Evolutionary conservation across 2,113 vertebrate species (phyloP), one percentile per base, ranked within the genome.

Genomic region (Laticauda colubrina): DNA sequence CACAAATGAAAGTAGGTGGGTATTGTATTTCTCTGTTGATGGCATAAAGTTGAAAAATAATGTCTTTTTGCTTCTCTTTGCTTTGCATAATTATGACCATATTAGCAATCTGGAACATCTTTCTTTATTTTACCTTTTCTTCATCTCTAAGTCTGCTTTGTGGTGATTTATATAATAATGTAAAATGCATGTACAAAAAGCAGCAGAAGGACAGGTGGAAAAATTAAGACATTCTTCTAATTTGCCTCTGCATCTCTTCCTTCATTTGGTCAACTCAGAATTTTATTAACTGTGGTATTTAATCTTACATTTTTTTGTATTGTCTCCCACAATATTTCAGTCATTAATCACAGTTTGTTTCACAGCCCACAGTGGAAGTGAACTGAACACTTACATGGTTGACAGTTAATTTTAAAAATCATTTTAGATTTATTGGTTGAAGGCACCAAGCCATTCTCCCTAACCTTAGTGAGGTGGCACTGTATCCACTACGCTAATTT

Each of bases 351-450:
- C 55, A 87, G 81, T 86, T 93, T 54, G 45, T 90, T 89, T 87
- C 56, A 86, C 55, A 90, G 88, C 75, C 92, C 53, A 56, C 34
- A 26, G 75, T 85, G 29, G 75, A 61, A 93, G 48, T 59, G 55
- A 34, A 45, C 23, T 61, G 61, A 86, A 34, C 89, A 56, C 61
- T 89, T 86, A 86, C 86, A 61, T 90, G 81, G 55, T 21, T 93
- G 92, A 93, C 89, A 93, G 88, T 87, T 93, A 93, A 93, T 93
- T 93, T 29, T 64, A 43, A 89, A 61, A 90, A 57, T 43, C 29
- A 53, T 93, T 54, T 90, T 87, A 93, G 75, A 93, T 90, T 90
- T 90, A 93, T 93, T 93, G 92, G 55, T 54, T 81, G 51, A 90
- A 93, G 90, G 56, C 55, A 87, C 57, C 75, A 59, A 54, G 43